These are phyloP conservation scores for Scopus umbretta DNA, from an alignment of 2,113 vertebrate species.

Conservation along the genomic window DNA sequence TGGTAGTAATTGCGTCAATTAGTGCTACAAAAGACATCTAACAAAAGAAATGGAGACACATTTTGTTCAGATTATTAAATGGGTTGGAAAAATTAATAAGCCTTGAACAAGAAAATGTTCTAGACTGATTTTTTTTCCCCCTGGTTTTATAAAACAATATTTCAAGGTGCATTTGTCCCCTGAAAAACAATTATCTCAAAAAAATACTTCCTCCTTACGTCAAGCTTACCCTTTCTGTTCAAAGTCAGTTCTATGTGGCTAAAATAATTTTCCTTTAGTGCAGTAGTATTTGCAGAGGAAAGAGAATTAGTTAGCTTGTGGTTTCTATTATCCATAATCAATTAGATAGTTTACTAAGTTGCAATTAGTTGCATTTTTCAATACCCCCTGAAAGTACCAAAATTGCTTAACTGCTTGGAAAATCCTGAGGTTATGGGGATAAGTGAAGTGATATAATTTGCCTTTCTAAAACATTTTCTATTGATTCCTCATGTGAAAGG, in stretches of 20 bases:
- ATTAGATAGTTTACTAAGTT: not conserved
- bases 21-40: not conserved
- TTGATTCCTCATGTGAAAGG: not conserved
- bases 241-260: not conserved
- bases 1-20: not conserved
- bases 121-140: not conserved
- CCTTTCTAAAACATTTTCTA: not conserved
- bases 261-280: not conserved
- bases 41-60: not conserved
- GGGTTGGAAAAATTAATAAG: not conserved
- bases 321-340: not conserved
- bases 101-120: not conserved
- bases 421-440: not conserved
- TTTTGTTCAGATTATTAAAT: slow-evolving; percentile 1
- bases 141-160: not conserved
- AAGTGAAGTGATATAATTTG: not conserved
- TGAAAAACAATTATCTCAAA: not conserved
- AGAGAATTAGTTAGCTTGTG: not conserved
- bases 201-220: not conserved
- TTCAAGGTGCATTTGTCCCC: not conserved
- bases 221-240: not conserved
- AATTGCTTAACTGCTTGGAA: not conserved
- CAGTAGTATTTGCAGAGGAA: not conserved
- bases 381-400: not conserved
- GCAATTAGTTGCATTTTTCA: not conserved